Evolutionary conservation across 23 tunicate genomes (phyloP), one percentile per base, ranked within the genome.

Genomic region (Phallusia fumigata): DNA sequence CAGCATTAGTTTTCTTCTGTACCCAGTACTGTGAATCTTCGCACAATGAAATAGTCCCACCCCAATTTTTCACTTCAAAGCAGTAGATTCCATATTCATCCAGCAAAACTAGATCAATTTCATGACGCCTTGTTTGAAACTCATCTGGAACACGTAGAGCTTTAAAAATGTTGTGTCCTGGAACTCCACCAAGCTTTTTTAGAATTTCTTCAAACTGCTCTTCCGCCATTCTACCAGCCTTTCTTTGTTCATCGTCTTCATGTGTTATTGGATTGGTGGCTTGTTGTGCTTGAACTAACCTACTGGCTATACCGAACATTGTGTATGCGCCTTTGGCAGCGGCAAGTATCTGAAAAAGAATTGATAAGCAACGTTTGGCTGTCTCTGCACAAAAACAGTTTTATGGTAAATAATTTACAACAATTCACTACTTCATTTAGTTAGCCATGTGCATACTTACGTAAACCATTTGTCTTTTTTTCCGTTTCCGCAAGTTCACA

Each of bases 141-240:
- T 86, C 83, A 80, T 94, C 91, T 12, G 98, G 98, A 0, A 94
- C 85, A 15, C 98, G 76, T 35, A 94, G 52, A 12, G 90, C 30
- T 84, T 84, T 73, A 80, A 89, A 94, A 10, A 94, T 73, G 51
- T 94, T 75, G 13, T 65, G 51, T 50, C 69, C 30, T 45, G 74
- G 51, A 30, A 94, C 53, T 31, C 89, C 76, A 35, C 95, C 94
- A 31, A 80, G 21, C 33, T 76, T 44, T 58, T n/a, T 64, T 21
- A 94, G 69, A 19, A 94, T 26, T 1, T 86, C 82, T 40, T 89
- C 85, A 31, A 94, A 64, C n/a, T 86, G 45, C 45, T 89, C 87
- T 78, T 94, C 98, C 0, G 90, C 98, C 53, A 89, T 85, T 65
- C 98, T 82, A 36, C 98, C 98, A 36, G 98, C 98, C 28, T 79